Conservation (phyloP, 2,888 invertebrate genomes). For the Holacanthella duospinosa region DNA sequence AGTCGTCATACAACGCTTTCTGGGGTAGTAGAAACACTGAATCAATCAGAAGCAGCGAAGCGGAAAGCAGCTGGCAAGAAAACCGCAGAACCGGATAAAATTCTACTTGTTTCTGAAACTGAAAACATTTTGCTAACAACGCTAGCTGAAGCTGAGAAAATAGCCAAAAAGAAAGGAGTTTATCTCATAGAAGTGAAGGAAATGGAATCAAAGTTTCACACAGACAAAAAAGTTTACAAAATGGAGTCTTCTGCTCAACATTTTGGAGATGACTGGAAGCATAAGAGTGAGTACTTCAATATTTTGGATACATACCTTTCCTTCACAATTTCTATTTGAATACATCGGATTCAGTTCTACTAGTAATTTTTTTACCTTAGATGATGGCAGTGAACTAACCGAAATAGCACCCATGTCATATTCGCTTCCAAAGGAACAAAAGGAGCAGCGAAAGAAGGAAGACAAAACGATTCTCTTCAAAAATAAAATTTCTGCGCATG, state of each 20-base stretch:
- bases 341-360: neutral
- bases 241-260: neutral
- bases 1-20: neutral
- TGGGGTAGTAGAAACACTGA: neutral
- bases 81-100: neutral
- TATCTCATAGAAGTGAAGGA: neutral
- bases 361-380: too few species aligned
- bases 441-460: neutral
- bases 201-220: neutral
- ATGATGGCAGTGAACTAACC: neutral
- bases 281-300: neutral
- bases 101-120: neutral
- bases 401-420: too few species aligned
- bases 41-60: neutral
- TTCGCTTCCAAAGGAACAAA: too few species aligned
- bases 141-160: neutral
- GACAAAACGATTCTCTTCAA: neutral
- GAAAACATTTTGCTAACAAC: neutral
- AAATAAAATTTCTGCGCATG: neutral
- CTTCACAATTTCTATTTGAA: neutral
- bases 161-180: neutral
- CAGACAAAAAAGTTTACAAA: neutral
- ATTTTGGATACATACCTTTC: too few species aligned
- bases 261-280: neutral
- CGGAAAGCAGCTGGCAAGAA: constrained; percentile 1